Base-by-base conservation (phyloP, 2,797 vertebrate genomes). In the Peromyscus nudipes region DNA sequence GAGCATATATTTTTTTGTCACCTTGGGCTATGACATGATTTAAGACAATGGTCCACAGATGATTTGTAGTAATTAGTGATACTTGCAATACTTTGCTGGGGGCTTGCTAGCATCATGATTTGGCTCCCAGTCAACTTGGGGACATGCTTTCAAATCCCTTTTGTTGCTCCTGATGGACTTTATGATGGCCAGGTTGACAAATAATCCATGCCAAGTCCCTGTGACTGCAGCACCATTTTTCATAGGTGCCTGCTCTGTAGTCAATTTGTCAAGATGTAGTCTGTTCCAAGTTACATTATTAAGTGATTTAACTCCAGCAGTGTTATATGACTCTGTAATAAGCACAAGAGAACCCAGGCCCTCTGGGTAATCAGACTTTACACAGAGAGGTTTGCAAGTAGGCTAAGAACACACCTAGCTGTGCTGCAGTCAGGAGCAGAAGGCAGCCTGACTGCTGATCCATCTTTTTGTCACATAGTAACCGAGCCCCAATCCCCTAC, bases 241-340 rank as follows among this genome's bases (percentile, higher is more conserved):
- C 49, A 49, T 77, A 89, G 91, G 89, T 98, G 96, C 23, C 96
- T 98, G 95, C 91, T 92, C 84, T 97, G n/a, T 95, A 91, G 88
- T 8, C 10, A 94, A 69, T 81, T 76, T 94, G 96, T 84, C 94
- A 96, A 87, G 80, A 77, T 76, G 97, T 89, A 92, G 34, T 90
- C 65, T 96, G 40, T 29, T 98, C 90, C 97, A 94, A 96, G 93
- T 96, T 94, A 76, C 94, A 95, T 97, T 96, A 96, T 94, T 96
- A 97, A 97, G 96, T 73, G 57, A 69, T 93, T 89, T 97, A 95
- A 94, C 62, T 94, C 92, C 94, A 91, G 40, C 75, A 86, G 57
- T 82, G 29, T 87, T 96, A 43, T 11, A 14, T 82, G 82, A 89
- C 91, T 98, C 92, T 75, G 21, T 94, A 94, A 96, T 37, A 46